Base-by-base conservation (phyloP, 2,888 invertebrate genomes). In the Philereme vetulata region DNA sequence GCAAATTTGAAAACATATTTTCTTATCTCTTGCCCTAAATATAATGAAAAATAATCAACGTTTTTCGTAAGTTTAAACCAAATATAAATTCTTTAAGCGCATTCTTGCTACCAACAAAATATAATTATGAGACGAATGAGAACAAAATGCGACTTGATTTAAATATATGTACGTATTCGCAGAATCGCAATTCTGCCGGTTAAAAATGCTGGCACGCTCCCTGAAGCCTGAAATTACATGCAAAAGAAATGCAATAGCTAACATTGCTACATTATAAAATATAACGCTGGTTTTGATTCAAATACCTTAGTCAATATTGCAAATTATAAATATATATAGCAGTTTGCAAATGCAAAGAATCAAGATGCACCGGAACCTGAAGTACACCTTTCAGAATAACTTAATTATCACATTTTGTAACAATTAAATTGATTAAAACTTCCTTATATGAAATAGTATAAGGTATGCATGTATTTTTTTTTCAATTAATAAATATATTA, bases 91-190 rank as follows among this genome's bases (percentile, higher is more conserved):
- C 75, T 74, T 66, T 71, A 70, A 79, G 74, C 75, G 74, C 74
- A 78, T 78, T 78, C 77, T 77, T 75, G 71, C 76, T 71, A 68
- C 76, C 62, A 69, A 76, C 74, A 84, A 66, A 87, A 90, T 84
- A 79, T 79, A 85, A 87, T 88, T 88, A 85, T 80, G 81, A 87
- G 86, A 90, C 78, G 86, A 85, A 90, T 90, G 88, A 89, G 80
- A 81, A 75, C 77, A 79, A 84, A 90, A 90, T 81, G 75, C 79
- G 62, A 67, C 60, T 67, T 70, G 70, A 70, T 70, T 70, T 67
- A 66, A 66, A 70, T 70, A 67, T 65, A 67, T 65, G 70, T 65
- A 62, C 65, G 64, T 64, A 57, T 70, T 65, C 59, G 34, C 65
- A 47, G 65, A 45, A 62, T 65, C 50, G 70, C 70, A 67, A 65